Base-by-base conservation (phyloP, 1,140 invertebrate genomes). In the Lerema accius region DNA sequence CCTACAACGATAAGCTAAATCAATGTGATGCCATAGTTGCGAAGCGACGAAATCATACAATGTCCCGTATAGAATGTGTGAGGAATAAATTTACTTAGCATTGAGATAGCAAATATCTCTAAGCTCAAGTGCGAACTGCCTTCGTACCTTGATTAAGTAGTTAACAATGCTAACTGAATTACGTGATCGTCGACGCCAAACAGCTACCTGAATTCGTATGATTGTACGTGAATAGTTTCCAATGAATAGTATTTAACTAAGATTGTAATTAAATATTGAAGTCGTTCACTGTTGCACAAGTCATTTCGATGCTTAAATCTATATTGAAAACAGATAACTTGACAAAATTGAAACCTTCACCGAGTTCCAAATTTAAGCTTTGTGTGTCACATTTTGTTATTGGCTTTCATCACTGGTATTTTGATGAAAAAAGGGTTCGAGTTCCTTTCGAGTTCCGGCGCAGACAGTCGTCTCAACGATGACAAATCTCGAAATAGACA, bases 401-500 rank as follows among this genome's bases (percentile, higher is more conserved):
- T 74, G 63, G 51, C 70, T 71, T 75, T 74, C 69, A 61, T 76
- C 62, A 67, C 71, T 55, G 69, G 66, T 32, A 67, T 75, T 71
- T 65, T 58, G n/a, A 60, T 58, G 67, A 76, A 84, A 83, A 84
- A 84, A 81, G 76, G 80, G 81, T 81, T 84, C 64, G 74, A 80
- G 81, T 80, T 84, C 67, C 73, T 48, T 69, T 53, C 50, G 60
- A 78, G 78, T 86, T 86, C 85, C 82, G 80, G 80, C 58, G 76
- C 73, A 85, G 78, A 86, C 81, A 77, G 69, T 72, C 50, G 69
- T 69, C 78, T 79, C 63, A 62, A 65, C 66, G 71, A 71, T 82
- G 85, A 90, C 85, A 86, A 83, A 84, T 87, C 84, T 84, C 58
- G 74, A 88, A 90, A 90, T 90, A 88, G 85, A 83, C 77, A 82